Evolutionary conservation across 2,888 invertebrate species (phyloP), one percentile per base, ranked within the genome.

Genomic region (Idaea straminata): DNA sequence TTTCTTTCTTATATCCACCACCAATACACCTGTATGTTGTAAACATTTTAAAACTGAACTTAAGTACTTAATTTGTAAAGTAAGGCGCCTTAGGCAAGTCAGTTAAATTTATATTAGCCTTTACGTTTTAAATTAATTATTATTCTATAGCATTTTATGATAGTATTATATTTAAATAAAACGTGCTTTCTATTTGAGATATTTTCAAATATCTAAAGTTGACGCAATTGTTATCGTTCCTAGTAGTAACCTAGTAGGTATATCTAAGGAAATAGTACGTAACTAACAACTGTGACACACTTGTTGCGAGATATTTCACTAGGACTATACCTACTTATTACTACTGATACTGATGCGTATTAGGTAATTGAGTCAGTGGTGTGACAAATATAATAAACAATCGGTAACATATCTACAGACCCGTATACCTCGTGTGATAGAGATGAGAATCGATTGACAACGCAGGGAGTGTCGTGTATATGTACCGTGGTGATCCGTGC

Each of bases 361-460:
- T 82, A 84, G 81, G 85, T 86, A 84, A 86, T 74, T 76, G 79
- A 83, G 83, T 80, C 83, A 84, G 81, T 25, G 25, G 25, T 25
- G 81, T 80, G 80, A 81, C 82, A 81, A 82, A 70, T 72, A 61
- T 64, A 57, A 59, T 64, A 68, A 34, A 25, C 69, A 66, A 61
- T 63, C 59, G 47, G 34, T 10, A 7, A 10, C 47, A 47, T 47
- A 13, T 47, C 47, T 47, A 13, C 10, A 47, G 13, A 4, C 13
- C 47, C 13, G 13, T 47, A 47, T 47, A 13, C 5, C 7, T 13
- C 59, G 35, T 6, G 63, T 7, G 36, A 61, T 71, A 73, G 60
- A 61, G 70, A 70, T 36, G n/a, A 63, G 16, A 70, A 57, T 68
- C 25, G 59, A n/a, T 7, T 6, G 59, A 47, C 59, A 35, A 61